phyloP scores from a whole-genome alignment of 2,797 vertebrate genomes.

The Poeciliopsis turneri region DNA sequence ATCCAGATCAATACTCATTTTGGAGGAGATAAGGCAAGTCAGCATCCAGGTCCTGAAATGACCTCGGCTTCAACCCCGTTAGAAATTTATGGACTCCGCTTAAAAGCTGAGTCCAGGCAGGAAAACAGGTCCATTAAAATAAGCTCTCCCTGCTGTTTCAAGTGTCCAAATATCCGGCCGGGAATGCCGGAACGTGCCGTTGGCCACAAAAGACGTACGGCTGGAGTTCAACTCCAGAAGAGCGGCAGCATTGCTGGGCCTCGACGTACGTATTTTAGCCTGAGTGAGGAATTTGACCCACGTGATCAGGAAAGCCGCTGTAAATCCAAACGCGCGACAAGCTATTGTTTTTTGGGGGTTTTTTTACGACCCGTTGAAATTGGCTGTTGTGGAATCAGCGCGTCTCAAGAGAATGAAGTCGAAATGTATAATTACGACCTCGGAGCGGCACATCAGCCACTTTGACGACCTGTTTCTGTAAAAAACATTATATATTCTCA shows the following conservation, averaged over 20 bases:
- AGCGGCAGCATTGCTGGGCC: background rate
- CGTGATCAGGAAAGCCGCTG: background rate
- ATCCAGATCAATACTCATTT: slow-evolving; percentile 2
- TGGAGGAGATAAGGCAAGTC: background rate
- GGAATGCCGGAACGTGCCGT: background rate
- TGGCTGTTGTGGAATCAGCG: background rate
- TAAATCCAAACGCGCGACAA: background rate
- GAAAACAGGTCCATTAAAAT: background rate
- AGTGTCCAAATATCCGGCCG: background rate
- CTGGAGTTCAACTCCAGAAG: background rate
- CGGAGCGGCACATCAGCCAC: background rate
- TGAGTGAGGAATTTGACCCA: background rate
- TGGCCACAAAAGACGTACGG: background rate
- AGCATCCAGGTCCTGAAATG: background rate
- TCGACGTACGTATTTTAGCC: background rate
- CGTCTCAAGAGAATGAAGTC: background rate
- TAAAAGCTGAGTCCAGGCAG: background rate
- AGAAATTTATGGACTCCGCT: background rate
- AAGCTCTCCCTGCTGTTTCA: background rate
- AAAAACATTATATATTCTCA: background rate
- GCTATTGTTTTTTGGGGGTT: background rate
- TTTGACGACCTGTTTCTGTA: background rate
- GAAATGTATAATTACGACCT: background rate
- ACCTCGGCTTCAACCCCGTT: background rate
- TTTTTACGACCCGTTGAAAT: background rate